Percentiles rank a stretch among this genome's conserved stretches.
Evolutionary conservation across 2,797 vertebrate species (phyloP).

Genomic region (Chaunax sp.): DNA sequence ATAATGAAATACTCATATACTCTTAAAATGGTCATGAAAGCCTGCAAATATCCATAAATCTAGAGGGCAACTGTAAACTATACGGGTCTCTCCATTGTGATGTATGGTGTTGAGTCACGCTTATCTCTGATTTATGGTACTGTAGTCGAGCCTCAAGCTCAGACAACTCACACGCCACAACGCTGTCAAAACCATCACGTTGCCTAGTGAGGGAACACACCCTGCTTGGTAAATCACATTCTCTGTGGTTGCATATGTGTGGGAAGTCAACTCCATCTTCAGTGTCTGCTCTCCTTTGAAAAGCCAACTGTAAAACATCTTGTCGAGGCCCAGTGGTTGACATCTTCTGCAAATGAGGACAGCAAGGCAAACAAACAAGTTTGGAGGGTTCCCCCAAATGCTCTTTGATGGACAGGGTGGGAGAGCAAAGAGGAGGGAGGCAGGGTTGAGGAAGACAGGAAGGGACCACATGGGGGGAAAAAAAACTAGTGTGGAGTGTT

Average conservation of each 20-base stretch:
- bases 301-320: constrained; percentile 49
- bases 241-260: constrained; percentile 21
- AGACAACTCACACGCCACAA: constrained; percentile 50
- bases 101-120: constrained; percentile 21
- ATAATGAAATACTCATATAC: too few species aligned
- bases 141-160: constrained; percentile 18
- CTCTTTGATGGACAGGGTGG: constrained; percentile 26
- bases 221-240: constrained; percentile 52
- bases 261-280: constrained; percentile 39
- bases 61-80: neutral
- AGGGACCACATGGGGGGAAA: constrained; percentile 22
- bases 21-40: neutral
- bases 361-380: constrained; percentile 63
- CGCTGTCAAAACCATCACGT: constrained; percentile 41
- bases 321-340: constrained; percentile 31
- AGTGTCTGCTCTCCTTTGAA: constrained; percentile 44
- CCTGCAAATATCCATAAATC: neutral
- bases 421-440: constrained; percentile 21
- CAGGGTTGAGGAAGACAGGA: constrained; percentile 19
- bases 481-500: too few species aligned
- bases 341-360: constrained; percentile 41
- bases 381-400: constrained; percentile 49
- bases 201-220: constrained; percentile 34
- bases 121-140: constrained; percentile 37
- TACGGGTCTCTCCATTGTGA: neutral